Base-by-base conservation (phyloP, 2,113 vertebrate genomes). In the Donacobius atricapilla region DNA sequence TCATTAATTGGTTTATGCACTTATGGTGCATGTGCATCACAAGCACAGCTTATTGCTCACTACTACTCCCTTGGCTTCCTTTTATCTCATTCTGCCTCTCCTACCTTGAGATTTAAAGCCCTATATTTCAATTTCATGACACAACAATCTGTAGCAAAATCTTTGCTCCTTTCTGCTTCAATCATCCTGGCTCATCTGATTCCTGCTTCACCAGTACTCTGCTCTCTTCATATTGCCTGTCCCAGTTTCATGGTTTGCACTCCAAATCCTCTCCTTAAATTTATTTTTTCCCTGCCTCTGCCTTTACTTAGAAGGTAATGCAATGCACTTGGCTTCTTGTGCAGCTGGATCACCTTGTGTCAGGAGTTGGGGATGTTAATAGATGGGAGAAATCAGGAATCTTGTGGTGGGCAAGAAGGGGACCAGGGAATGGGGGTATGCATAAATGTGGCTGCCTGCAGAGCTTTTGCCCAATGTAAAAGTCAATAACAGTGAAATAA, bases 111-210 rank as follows among this genome's bases (percentile, higher is more conserved):
- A 83, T 95, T 95, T 95, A 84, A 93, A 90, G 76, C 47, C 19
- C 85, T 84, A 13, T 64, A 92, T 95, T 94, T 96, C 80, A 92
- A 93, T 96, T 97, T 95, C 83, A 64, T 92, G 86, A 94, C 80
- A 95, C 33, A 72, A 94, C 89, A 97, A 96, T 71, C 73, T 77
- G 90, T 95, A 92, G 63, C 44, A 87, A 93, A 92, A 95, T 94
- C 90, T 95, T 83, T 4, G 16, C 71, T 87, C 40, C n/a, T 90
- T 72, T 94, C 83, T 95, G 93, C 91, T 94, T 97, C 91, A 90
- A 68, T 94, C 88, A 61, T 66, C 60, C 69, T 5, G 1, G 44
- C 86, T 94, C 72, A 66, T 83, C 60, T 83, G 40, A 80, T 58
- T 84, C 92, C 54, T 50, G 35, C 56, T 89, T 82, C 6, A 2